phyloP scores from a whole-genome alignment of 2,797 vertebrate species.

The Gallinago solitaria region DNA sequence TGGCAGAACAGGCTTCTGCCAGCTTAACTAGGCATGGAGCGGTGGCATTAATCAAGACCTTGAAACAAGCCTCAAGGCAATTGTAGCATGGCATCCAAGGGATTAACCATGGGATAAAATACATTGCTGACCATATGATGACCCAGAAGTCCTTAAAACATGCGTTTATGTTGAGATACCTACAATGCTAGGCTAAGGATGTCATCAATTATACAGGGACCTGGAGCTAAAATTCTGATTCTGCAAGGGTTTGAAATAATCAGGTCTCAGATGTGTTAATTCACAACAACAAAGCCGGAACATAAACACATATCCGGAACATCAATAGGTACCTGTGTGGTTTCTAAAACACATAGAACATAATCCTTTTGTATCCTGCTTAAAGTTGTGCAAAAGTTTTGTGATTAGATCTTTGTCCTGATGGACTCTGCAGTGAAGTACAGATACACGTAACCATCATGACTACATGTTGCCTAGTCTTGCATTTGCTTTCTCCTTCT shows the following conservation, averaged over 20 bases:
- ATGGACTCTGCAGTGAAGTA: background rate
- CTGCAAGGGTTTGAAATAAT: background rate
- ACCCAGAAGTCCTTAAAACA: background rate
- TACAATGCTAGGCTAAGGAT: background rate
- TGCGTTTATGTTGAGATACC: background rate
- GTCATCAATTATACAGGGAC: background rate
- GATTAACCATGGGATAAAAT: background rate
- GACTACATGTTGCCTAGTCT: background rate
- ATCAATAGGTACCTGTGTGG: background rate
- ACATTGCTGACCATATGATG: background rate
- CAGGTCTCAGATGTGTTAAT: background rate
- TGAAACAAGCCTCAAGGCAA: slow-evolving; percentile 51
- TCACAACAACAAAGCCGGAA: background rate
- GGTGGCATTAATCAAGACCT: slow-evolving; percentile 60
- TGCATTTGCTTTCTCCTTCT: slow-evolving; percentile 15
- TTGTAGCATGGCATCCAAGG: background rate
- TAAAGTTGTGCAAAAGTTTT: background rate
- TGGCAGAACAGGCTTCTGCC: slow-evolving; percentile 48
- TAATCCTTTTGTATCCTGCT: background rate
- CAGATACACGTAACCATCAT: fast-evolving
- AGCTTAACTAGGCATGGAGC: slow-evolving; percentile 67
- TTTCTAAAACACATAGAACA: background rate
- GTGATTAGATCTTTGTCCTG: background rate
- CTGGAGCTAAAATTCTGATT: background rate
- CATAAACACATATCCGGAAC: background rate